These are phyloP conservation scores for Seira ritae DNA, from an alignment of 2,888 invertebrate species.

Conservation along the genomic window DNA sequence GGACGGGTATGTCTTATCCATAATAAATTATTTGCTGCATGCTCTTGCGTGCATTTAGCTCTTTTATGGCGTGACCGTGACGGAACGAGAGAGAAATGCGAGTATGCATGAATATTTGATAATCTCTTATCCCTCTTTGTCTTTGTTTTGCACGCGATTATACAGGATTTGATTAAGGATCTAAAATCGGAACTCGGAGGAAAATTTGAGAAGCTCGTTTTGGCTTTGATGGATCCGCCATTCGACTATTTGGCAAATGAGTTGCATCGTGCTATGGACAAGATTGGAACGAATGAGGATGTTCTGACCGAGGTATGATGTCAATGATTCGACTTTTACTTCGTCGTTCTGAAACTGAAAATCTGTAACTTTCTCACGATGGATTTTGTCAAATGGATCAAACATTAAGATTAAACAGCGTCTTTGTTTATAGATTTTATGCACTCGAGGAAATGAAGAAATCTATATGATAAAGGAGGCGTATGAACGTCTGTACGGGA, in stretches of 20 bases:
- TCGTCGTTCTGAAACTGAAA: background rate
- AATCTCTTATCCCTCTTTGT: too few species aligned
- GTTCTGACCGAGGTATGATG: constrained; percentile 74
- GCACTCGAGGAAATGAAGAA: constrained; percentile 83
- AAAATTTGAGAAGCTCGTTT: constrained; percentile 84
- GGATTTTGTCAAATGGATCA: background rate
- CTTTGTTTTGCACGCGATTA: background rate
- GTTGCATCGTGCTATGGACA: constrained; percentile 75
- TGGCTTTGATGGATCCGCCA: constrained; percentile 83
- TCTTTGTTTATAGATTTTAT: constrained; percentile 76
- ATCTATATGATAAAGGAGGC: constrained; percentile 80
- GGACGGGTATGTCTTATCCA: constrained; percentile 76
- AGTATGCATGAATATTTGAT: too few species aligned
- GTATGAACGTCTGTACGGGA: constrained; percentile 77
- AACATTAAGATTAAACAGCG: too few species aligned
- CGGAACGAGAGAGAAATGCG: too few species aligned
- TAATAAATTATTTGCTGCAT: background rate
- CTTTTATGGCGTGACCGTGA: too few species aligned
- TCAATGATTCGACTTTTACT: background rate
- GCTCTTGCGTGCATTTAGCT: too few species aligned
- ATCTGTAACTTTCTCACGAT: background rate
- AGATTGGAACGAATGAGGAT: constrained; percentile 75
- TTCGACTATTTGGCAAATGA: constrained; percentile 76
- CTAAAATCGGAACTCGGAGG: constrained; percentile 85
- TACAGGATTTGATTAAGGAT: constrained; percentile 82